A percentile compares a stretch with the other conserved stretches of the same genome.
phyloP scores from a whole-genome alignment of 1,140 invertebrate species.

The Agrypnia vestita region DNA sequence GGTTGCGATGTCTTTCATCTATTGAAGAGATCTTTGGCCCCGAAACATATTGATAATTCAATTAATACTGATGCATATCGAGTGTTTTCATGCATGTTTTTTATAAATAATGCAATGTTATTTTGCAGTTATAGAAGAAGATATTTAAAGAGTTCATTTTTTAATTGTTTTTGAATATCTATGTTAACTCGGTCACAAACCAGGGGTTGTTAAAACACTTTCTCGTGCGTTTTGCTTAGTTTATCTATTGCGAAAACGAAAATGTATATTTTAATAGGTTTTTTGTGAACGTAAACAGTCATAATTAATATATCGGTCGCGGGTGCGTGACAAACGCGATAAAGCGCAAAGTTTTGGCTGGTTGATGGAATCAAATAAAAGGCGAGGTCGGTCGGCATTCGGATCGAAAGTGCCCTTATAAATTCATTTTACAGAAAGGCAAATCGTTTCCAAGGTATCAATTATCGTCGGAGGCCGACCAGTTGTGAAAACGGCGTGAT shows the following conservation, averaged over 20 bases:
- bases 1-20: too few relatives aligned
- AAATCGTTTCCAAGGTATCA: constrained; percentile 44
- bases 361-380: constrained; percentile 49
- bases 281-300: constrained; percentile 12
- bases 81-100: too few relatives aligned
- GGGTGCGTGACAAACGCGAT: constrained; percentile 43
- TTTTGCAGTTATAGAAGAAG: too few relatives aligned
- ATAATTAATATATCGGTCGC: constrained; percentile 48
- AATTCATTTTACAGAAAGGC: constrained; percentile 35
- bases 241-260: not conserved
- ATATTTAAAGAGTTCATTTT: too few relatives aligned
- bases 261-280: constrained; percentile 1
- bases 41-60: too few relatives aligned
- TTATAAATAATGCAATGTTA: too few relatives aligned
- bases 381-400: constrained; percentile 33
- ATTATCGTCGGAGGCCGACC: constrained; percentile 5
- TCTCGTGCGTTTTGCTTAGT: not conserved
- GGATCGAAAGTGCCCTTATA: constrained; percentile 37
- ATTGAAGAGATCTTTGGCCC: too few relatives aligned
- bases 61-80: too few relatives aligned
- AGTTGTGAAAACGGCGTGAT: not conserved
- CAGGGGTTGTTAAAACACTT: not conserved
- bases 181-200: not conserved
- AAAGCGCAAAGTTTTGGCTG: constrained; percentile 20
- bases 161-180: constrained; percentile 1